Percentiles rank a stretch among this genome's conserved stretches.
Evolutionary conservation across 2,113 vertebrate species (phyloP).

Genomic region (western clawed frog (Xenopus tropicalis)): UCB_Xtro_10.0 CM004450.2:24599001-24599500

Average conservation of each 20-base stretch:
- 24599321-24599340: neutral
- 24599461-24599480: slow-evolving; percentile 85
- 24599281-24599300: neutral
- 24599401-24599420: slow-evolving; percentile 45
- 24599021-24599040: no score
- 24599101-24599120: no score
- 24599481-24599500: slow-evolving; percentile 95
- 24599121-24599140: no score
- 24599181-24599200: no score
- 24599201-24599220: no score
- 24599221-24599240: no score
- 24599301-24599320: no score
- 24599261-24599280: slow-evolving; percentile 17
- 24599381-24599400: slow-evolving; percentile 6
- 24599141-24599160: neutral
- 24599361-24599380: neutral
- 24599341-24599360: neutral
- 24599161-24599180: neutral
- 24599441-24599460: slow-evolving; percentile 91
- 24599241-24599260: neutral
- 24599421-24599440: slow-evolving; percentile 58
- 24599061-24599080: no score
- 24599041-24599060: no score
- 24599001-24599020: no score
- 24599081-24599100: no score